These are phyloP conservation scores for Tympanoctomys barrerae DNA, from an alignment of 2,797 vertebrate species.

Conservation along the genomic window DNA sequence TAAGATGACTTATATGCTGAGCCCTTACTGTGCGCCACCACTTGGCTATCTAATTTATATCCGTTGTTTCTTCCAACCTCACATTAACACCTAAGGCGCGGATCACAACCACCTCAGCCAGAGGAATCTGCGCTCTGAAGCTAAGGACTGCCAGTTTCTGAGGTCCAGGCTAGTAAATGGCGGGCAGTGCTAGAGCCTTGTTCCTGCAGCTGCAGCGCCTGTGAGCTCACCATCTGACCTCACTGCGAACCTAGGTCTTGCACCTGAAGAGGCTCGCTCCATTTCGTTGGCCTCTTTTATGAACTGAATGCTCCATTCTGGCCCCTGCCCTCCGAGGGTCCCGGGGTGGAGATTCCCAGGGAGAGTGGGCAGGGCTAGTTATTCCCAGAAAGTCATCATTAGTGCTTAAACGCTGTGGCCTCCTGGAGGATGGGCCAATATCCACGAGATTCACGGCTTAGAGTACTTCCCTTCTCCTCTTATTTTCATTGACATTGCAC, in stretches of 20 bases:
- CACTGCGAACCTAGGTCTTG: not conserved
- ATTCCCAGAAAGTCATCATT: not conserved
- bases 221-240: not conserved
- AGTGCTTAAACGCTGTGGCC: not conserved
- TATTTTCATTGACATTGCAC: not conserved
- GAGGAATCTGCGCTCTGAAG: not conserved
- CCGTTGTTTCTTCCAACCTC: not conserved
- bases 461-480: not conserved
- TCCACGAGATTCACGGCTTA: not conserved
- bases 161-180: not conserved
- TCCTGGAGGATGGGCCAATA: not conserved
- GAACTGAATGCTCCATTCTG: not conserved
- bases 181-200: not conserved
- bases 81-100: not conserved
- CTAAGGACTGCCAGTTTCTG: not conserved
- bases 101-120: constrained; percentile 8
- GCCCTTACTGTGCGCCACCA: not conserved
- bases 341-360: not conserved
- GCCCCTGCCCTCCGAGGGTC: not conserved
- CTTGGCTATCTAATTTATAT: constrained; percentile 13
- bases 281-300: not conserved
- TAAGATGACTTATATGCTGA: not conserved
- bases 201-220: not conserved
- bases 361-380: not conserved
- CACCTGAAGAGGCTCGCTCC: not conserved